These are phyloP conservation scores for Glomeris marginata DNA, from an alignment of 2,888 invertebrate genomes.

Conservation along the genomic window DNA sequence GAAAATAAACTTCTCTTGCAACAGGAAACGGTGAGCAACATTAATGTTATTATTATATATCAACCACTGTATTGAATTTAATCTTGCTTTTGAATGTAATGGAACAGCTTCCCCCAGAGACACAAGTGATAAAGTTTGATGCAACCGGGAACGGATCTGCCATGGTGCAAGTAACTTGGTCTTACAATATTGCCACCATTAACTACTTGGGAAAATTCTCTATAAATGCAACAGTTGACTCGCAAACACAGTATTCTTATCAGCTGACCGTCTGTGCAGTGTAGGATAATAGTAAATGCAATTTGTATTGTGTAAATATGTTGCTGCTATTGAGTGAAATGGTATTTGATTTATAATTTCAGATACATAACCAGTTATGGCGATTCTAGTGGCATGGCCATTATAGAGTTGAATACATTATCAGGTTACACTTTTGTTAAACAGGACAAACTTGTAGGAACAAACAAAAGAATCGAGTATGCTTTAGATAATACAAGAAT, in stretches of 20 bases:
- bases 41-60: not conserved
- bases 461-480: too few species aligned
- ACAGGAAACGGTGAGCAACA: slow-evolving; percentile 19
- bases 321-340: too few species aligned
- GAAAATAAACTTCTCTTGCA: slow-evolving; percentile 28
- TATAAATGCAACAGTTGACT: slow-evolving; percentile 15
- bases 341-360: not conserved
- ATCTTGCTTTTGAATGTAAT: too few species aligned
- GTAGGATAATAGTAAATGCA: slow-evolving; percentile 6
- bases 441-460: too few species aligned
- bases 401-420: slow-evolving; percentile 75
- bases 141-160: slow-evolving; percentile 19
- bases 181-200: slow-evolving; percentile 17
- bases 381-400: slow-evolving; percentile 60
- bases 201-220: slow-evolving; percentile 15
- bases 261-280: slow-evolving; percentile 18
- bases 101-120: slow-evolving; percentile 16
- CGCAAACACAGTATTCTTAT: slow-evolving; percentile 16
- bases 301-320: not conserved
- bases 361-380: slow-evolving; percentile 23
- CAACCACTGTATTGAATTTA: too few species aligned
- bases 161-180: slow-evolving; percentile 19
- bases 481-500: too few species aligned
- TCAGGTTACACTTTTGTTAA: slow-evolving; percentile 71
- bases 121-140: slow-evolving; percentile 13